Conservation (phyloP, 1,140 invertebrate species). For the Sarcophaga peregrina region DNA sequence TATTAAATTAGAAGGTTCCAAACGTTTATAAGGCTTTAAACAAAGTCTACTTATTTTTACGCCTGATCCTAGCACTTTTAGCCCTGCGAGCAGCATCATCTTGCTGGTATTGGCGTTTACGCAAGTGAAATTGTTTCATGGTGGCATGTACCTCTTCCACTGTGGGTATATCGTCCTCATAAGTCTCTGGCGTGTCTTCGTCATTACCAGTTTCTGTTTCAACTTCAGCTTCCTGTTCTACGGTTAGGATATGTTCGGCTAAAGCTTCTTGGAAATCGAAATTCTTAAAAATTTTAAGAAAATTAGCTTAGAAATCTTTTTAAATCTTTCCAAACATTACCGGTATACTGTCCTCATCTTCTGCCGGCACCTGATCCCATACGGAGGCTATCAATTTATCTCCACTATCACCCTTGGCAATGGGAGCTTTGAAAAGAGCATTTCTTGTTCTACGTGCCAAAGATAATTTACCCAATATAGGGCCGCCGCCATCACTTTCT, state of each 20-base stretch:
- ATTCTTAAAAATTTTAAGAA: conserved; percentile 45
- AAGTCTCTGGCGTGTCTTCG: conserved; percentile 41
- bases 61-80: conserved; percentile 59
- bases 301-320: not conserved
- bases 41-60: conserved; percentile 55
- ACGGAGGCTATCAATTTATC: conserved; percentile 55
- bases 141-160: conserved; percentile 63
- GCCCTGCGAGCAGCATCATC: conserved; percentile 60
- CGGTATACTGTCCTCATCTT: conserved; percentile 47
- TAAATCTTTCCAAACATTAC: conserved; percentile 44
- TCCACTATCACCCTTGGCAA: conserved; percentile 58
- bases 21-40: not conserved
- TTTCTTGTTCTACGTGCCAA: conserved; percentile 72
- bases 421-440: conserved; percentile 66
- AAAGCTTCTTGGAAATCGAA: conserved; percentile 59
- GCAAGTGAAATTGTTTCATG: conserved; percentile 64
- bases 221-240: conserved; percentile 62
- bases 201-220: conserved; percentile 61
- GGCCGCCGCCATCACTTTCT: conserved; percentile 73
- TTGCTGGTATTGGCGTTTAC: conserved; percentile 59
- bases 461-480: conserved; percentile 72
- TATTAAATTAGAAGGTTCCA: not conserved
- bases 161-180: conserved; percentile 57
- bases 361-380: conserved; percentile 53
- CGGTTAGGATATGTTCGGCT: conserved; percentile 58